phyloP scores from a whole-genome alignment of 2,888 invertebrate genomes.

The Rhingia rostrata region DNA sequence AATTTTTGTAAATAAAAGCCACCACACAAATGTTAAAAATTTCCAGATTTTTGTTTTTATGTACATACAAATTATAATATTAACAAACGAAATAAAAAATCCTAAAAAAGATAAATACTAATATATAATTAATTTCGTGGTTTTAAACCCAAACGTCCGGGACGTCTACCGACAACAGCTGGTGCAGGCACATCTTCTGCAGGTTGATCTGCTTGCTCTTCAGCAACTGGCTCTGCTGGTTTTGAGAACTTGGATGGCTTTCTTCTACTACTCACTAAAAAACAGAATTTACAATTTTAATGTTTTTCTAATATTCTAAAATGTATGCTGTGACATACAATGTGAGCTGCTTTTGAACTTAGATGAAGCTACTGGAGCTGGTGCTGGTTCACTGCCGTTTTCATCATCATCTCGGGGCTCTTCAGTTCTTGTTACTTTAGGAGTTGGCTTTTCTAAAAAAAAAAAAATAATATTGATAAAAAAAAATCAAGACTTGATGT shows the following conservation, averaged over 20 bases:
- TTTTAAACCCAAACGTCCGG: slow-evolving; percentile 80
- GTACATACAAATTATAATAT: slow-evolving; percentile 73
- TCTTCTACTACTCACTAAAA: slow-evolving; percentile 79
- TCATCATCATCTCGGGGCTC: slow-evolving; percentile 77
- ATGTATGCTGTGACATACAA: slow-evolving; percentile 76
- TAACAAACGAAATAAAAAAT: slow-evolving; percentile 66
- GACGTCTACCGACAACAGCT: slow-evolving; percentile 77
- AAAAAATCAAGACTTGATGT: not conserved
- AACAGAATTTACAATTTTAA: not conserved
- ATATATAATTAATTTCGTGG: slow-evolving; percentile 79
- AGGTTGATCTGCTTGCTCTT: slow-evolving; percentile 79
- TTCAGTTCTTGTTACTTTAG: slow-evolving; percentile 76
- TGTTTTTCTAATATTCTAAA: not conserved
- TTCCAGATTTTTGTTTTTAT: slow-evolving; percentile 61
- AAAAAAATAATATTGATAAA: not conserved
- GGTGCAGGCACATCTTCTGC: slow-evolving; percentile 79
- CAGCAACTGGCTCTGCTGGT: slow-evolving; percentile 77
- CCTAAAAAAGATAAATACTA: slow-evolving; percentile 66
- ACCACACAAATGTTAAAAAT: slow-evolving; percentile 7
- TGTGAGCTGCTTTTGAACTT: slow-evolving; percentile 80
- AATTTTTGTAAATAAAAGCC: not conserved
- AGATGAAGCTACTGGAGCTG: slow-evolving; percentile 77
- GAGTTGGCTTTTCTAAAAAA: slow-evolving; percentile 79
- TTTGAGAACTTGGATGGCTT: slow-evolving; percentile 79
- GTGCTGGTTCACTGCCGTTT: slow-evolving; percentile 78